Percentiles rank a stretch among this genome's conserved stretches.
These are phyloP conservation scores for Aphidius ervi DNA, from an alignment of 1,140 invertebrate species.

Conservation along the genomic window DNA sequence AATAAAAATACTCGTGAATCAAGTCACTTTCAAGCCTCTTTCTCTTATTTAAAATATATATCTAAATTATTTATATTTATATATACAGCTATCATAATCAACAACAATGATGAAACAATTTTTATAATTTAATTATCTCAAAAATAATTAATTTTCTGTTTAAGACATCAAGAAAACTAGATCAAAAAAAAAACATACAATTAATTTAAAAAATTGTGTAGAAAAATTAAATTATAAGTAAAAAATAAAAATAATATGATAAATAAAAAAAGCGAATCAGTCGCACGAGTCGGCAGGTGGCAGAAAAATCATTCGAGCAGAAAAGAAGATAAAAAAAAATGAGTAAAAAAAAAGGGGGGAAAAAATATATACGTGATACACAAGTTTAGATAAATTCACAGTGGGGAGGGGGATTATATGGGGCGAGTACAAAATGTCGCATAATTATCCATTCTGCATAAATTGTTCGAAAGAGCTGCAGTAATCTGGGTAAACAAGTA, in stretches of 20 bases:
- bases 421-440: slow-evolving; percentile 1
- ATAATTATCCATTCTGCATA: not conserved
- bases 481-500: slow-evolving; percentile 34
- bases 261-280: not conserved
- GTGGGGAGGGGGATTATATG: slow-evolving; percentile 7
- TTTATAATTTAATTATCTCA: no score
- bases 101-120: no score
- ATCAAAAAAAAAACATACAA: no score
- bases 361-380: not conserved
- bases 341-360: not conserved
- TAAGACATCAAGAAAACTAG: no score
- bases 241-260: not conserved
- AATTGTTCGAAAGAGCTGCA: slow-evolving; percentile 31
- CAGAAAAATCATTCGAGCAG: slow-evolving; percentile 1
- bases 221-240: no score
- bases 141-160: no score
- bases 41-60: no score
- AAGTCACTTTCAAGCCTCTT: no score
- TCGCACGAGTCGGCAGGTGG: slow-evolving; percentile 1
- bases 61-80: no score
- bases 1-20: no score
- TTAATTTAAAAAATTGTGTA: no score
- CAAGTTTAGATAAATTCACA: not conserved
- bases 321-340: not conserved
- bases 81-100: no score